Conservation (phyloP, 2,113 vertebrate genomes). For the Lanius collurio region DNA sequence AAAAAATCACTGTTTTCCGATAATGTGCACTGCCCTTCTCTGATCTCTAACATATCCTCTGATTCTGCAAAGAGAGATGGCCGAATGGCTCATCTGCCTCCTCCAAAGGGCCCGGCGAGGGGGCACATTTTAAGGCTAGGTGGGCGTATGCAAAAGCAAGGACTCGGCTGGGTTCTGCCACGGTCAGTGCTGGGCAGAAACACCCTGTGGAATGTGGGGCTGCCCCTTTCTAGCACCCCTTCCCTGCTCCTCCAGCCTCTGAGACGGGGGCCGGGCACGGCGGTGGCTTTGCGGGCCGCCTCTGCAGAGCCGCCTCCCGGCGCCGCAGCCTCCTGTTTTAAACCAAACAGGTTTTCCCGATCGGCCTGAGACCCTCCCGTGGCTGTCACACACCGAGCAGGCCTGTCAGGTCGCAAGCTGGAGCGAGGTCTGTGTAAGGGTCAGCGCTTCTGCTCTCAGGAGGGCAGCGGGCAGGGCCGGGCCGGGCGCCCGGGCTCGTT, state of each 20-base stretch:
- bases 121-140: not conserved
- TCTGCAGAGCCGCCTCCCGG: not conserved
- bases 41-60: too few species aligned
- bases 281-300: not conserved
- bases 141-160: not conserved
- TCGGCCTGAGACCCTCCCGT: not conserved
- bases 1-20: not conserved
- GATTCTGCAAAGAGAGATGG: not conserved
- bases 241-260: too few species aligned
- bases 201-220: fast-evolving
- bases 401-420: not conserved
- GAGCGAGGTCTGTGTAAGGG: not conserved
- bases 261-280: not conserved
- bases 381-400: not conserved
- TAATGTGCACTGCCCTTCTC: not conserved
- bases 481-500: not conserved
- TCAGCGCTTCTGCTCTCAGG: not conserved
- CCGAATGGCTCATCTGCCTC: not conserved
- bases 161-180: not conserved
- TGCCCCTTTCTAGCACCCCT: not conserved
- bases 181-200: not conserved
- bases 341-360: not conserved
- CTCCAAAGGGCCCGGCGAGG: not conserved
- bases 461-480: not conserved
- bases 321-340: not conserved